Conservation (phyloP, 37 sponge, comb jelly and placozoan genomes). For the Oscarella lobularis region DNA sequence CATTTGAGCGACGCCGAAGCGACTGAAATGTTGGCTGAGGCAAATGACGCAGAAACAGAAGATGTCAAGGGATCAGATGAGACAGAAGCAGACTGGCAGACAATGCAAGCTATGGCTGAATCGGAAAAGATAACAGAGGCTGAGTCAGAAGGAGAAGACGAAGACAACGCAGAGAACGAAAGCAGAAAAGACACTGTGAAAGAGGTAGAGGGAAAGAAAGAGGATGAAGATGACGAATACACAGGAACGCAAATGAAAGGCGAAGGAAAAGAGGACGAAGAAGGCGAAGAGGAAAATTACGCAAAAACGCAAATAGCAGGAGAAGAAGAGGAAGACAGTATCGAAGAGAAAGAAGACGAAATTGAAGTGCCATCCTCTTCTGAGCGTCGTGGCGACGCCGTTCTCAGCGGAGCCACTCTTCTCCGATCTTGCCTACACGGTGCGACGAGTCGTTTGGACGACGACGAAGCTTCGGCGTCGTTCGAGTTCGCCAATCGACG, state of each 20-base stretch:
- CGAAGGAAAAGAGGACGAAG: too few species aligned
- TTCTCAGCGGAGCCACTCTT: neutral
- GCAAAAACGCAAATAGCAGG: too few species aligned
- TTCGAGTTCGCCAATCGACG: neutral
- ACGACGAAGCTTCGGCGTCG: neutral
- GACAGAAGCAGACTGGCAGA: neutral
- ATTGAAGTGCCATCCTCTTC: neutral
- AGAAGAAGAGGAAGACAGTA: neutral
- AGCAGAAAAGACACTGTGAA: neutral
- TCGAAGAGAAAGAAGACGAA: neutral
- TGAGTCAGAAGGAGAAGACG: too few species aligned
- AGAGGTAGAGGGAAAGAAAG: neutral
- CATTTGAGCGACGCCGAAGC: too few species aligned
- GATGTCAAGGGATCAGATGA: too few species aligned
- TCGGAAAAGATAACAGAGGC: neutral
- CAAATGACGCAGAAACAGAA: too few species aligned
- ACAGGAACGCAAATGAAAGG: too few species aligned
- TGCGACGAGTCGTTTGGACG: neutral
- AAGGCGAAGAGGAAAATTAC: too few species aligned
- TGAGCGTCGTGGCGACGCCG: neutral
- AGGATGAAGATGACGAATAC: neutral
- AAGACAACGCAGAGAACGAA: neutral
- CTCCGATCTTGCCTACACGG: neutral
- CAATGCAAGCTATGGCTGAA: neutral
- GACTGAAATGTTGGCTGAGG: too few species aligned